phyloP scores from a whole-genome alignment of 1,140 invertebrate genomes.

The Acarapis woodi region DNA sequence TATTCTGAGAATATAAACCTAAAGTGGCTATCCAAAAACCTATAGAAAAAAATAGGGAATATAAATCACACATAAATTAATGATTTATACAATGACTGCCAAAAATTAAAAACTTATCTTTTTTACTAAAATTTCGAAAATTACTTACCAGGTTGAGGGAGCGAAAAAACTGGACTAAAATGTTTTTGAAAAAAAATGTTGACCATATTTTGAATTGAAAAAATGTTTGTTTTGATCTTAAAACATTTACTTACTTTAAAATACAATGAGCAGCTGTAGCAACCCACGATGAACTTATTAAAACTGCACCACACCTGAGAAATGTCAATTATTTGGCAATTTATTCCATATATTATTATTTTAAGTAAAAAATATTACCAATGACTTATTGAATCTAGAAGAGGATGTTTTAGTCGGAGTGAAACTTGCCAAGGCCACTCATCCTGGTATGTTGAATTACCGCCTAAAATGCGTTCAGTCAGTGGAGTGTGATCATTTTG shows the following conservation, averaged over 20 bases:
- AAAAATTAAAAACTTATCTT: too few relatives aligned
- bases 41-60: too few relatives aligned
- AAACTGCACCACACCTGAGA: slow-evolving; percentile 59
- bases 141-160: slow-evolving; percentile 31
- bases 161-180: slow-evolving; percentile 44
- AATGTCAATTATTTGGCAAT: too few relatives aligned
- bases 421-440: slow-evolving; percentile 68
- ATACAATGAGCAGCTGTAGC: slow-evolving; percentile 72
- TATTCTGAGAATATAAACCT: slow-evolving; percentile 45
- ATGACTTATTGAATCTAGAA: slow-evolving; percentile 57
- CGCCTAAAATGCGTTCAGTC: slow-evolving; percentile 39
- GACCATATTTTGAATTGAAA: too few relatives aligned
- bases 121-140: too few relatives aligned
- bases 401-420: slow-evolving; percentile 52
- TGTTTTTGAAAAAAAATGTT: too few relatives aligned
- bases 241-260: slow-evolving; percentile 38
- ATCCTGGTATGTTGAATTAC: slow-evolving; percentile 37
- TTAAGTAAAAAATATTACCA: too few relatives aligned
- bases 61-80: too few relatives aligned
- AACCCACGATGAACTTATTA: slow-evolving; percentile 50
- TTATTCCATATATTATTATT: too few relatives aligned
- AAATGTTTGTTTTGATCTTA: background rate
- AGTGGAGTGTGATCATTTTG: slow-evolving; percentile 11
- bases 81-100: too few relatives aligned
- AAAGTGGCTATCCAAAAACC: slow-evolving; percentile 25